phyloP scores from a whole-genome alignment of 2,888 invertebrate genomes.

The Nipponacmea schrenckii region DNA sequence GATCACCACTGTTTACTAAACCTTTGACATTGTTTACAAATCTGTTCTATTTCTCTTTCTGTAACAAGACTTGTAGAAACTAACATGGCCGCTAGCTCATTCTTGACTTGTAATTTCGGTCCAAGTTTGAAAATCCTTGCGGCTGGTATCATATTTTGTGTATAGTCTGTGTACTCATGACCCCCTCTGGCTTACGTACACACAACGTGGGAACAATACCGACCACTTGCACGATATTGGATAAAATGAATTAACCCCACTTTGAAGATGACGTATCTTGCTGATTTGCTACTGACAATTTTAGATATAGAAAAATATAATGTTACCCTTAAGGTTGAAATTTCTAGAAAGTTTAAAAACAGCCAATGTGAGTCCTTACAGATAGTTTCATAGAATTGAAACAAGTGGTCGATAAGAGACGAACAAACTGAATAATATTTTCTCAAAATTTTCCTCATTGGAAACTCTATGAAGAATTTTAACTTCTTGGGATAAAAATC shows the following conservation, averaged over 20 bases:
- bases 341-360: neutral
- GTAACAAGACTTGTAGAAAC: constrained; percentile 4
- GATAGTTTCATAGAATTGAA: no score
- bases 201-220: constrained; percentile 8
- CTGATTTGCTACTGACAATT: neutral
- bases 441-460: neutral
- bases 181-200: constrained; percentile 9
- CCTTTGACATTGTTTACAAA: constrained; percentile 19
- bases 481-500: no score
- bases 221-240: constrained; percentile 7
- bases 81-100: constrained; percentile 6
- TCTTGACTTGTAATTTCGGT: constrained; percentile 9
- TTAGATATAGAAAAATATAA: constrained; percentile 1
- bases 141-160: constrained; percentile 5
- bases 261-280: constrained; percentile 5
- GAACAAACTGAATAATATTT: constrained; percentile 5
- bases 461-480: no score
- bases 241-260: constrained; percentile 2
- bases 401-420: neutral
- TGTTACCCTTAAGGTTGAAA: neutral
- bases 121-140: constrained; percentile 3
- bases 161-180: constrained; percentile 7
- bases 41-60: constrained; percentile 8
- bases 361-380: neutral
- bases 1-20: constrained; percentile 20